These are phyloP conservation scores for Galaxea fascicularis DNA, from an alignment of 92 coral and sea anemone genomes.

Conservation along the genomic window DNA sequence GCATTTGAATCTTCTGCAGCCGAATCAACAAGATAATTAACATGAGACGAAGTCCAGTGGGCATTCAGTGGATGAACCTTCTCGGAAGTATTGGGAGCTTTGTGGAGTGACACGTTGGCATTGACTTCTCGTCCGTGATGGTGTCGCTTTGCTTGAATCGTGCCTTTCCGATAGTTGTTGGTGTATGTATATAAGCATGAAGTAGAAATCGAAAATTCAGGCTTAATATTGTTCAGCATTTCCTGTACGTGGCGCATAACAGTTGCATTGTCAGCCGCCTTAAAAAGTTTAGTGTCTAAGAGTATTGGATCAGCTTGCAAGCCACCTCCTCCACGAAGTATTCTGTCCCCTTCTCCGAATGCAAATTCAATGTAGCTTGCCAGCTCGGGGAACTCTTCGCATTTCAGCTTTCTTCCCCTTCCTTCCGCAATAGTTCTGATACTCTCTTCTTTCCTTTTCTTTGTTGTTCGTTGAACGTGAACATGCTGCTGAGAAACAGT, in stretches of 20 bases:
- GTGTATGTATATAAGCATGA: constrained; percentile 68
- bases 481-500: constrained; percentile 42
- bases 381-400: constrained; percentile 73
- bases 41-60: constrained; percentile 45
- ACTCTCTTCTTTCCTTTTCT: not conserved
- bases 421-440: not conserved
- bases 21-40: constrained; percentile 41
- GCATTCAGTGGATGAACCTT: constrained; percentile 17
- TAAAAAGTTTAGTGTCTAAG: constrained; percentile 30
- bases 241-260: constrained; percentile 62
- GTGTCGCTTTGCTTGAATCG: constrained; percentile 60
- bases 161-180: constrained; percentile 50
- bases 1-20: constrained; percentile 47
- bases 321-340: constrained; percentile 25
- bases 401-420: constrained; percentile 59
- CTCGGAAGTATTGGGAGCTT: constrained; percentile 50
- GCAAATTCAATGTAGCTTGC: constrained; percentile 54
- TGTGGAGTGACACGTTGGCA: constrained; percentile 50
- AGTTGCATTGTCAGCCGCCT: constrained; percentile 26
- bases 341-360: constrained; percentile 66
- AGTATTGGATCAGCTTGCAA: constrained; percentile 61
- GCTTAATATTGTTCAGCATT: constrained; percentile 21
- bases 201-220: constrained; percentile 45
- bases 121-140: constrained; percentile 47
- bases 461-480: not conserved